Conservation (phyloP, 2,888 invertebrate species). For the Nomada fucata region DNA sequence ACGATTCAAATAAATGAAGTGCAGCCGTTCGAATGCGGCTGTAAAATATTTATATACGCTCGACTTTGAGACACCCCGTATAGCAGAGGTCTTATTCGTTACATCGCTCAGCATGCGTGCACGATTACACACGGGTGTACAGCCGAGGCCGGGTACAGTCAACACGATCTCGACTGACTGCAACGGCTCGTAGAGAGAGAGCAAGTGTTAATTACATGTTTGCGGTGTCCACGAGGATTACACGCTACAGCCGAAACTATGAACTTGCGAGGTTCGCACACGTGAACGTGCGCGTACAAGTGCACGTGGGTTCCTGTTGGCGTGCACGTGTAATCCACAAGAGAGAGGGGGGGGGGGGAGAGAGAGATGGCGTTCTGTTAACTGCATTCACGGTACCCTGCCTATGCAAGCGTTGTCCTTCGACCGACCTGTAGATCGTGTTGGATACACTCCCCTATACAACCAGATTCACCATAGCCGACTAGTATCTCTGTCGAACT, state of each 20-base stretch:
- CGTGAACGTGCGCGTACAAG: conserved; percentile 6
- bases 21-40: background rate
- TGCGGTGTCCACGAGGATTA: conserved; percentile 84
- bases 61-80: conserved; percentile 7
- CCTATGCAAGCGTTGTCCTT: conserved; percentile 61
- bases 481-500: conserved; percentile 36
- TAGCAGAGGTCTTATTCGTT: conserved; percentile 37
- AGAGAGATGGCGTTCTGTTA: conserved; percentile 42
- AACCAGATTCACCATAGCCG: conserved; percentile 42
- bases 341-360: conserved; percentile 15
- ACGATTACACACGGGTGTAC: conserved; percentile 61
- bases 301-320: conserved; percentile 22
- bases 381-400: conserved; percentile 45
- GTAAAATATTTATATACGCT: conserved; percentile 25
- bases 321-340: conserved; percentile 9
- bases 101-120: conserved; percentile 52
- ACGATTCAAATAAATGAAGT: background rate
- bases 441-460: conserved; percentile 53
- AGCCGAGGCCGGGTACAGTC: conserved; percentile 57
- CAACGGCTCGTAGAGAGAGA: conserved; percentile 71
- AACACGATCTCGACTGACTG: conserved; percentile 65
- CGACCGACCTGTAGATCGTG: conserved; percentile 65
- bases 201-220: conserved; percentile 84
- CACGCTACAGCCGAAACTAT: conserved; percentile 83
- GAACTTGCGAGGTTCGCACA: conserved; percentile 69